These are phyloP conservation scores for Hypomecis punctinalis DNA, from an alignment of 2,888 invertebrate genomes.

Conservation along the genomic window DNA sequence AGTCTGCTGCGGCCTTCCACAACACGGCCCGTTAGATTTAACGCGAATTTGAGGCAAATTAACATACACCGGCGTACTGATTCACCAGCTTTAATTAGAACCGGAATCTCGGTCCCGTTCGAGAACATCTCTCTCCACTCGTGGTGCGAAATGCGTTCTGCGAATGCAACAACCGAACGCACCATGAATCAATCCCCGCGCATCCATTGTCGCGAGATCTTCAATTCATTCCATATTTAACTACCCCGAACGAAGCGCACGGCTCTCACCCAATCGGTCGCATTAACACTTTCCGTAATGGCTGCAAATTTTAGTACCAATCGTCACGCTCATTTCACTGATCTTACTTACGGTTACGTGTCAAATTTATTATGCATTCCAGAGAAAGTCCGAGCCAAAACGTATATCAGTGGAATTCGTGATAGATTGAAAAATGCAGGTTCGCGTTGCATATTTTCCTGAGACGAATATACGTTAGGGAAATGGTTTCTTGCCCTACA, in stretches of 20 bases:
- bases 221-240: constrained; percentile 39
- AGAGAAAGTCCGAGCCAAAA: constrained; percentile 33
- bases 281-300: constrained; percentile 57
- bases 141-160: constrained; percentile 67
- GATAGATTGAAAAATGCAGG: constrained; percentile 44
- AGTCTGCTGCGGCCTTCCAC: constrained; percentile 47
- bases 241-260: constrained; percentile 39
- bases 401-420: constrained; percentile 33
- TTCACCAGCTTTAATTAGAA: constrained; percentile 77
- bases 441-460: constrained; percentile 50
- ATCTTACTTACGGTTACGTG: constrained; percentile 53
- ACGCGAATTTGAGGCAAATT: constrained; percentile 75
- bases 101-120: constrained; percentile 74
- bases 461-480: constrained; percentile 62
- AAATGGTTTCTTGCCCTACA: constrained; percentile 75
- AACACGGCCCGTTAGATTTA: constrained; percentile 61
- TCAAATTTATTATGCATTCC: constrained; percentile 40
- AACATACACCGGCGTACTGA: constrained; percentile 64
- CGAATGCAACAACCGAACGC: constrained; percentile 68
- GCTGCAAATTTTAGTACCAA: constrained; percentile 56
- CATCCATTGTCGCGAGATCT: constrained; percentile 50
- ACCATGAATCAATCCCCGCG: constrained; percentile 59
- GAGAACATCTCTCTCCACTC: constrained; percentile 59
- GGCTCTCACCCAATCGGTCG: constrained; percentile 47
- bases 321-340: constrained; percentile 56